Conservation (phyloP, 2,797 vertebrate species). For the Phalloptychus januarius region DNA sequence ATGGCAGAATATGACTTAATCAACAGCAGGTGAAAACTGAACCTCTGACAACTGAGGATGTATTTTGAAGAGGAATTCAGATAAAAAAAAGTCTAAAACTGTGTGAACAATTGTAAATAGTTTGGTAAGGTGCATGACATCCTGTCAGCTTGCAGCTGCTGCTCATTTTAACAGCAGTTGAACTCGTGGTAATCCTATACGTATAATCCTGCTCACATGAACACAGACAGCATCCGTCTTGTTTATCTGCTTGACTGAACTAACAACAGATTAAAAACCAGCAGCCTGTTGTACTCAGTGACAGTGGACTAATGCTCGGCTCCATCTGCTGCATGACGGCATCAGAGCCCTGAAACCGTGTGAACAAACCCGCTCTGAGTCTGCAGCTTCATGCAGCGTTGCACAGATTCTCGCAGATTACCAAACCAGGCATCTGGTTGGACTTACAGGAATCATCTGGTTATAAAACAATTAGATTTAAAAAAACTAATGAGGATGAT, state of each 20-base stretch:
- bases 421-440: constrained; percentile 53
- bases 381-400: constrained; percentile 25
- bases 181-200: constrained; percentile 39
- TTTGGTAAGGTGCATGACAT: neutral
- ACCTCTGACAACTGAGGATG: neutral
- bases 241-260: constrained; percentile 42
- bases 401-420: constrained; percentile 56
- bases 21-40: neutral
- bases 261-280: constrained; percentile 40
- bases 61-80: too few species aligned
- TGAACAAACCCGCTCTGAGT: constrained; percentile 11
- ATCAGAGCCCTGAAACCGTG: constrained; percentile 24
- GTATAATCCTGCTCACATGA: constrained; percentile 33
- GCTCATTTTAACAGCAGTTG: constrained; percentile 26
- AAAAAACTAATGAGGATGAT: constrained; percentile 36
- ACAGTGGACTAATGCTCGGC: constrained; percentile 2
- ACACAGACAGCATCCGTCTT: constrained; percentile 31
- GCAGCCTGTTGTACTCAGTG: constrained; percentile 20
- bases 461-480: constrained; percentile 52
- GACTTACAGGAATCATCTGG: constrained; percentile 55
- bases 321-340: constrained; percentile 58
- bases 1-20: neutral
- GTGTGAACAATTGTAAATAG: constrained; percentile 1
- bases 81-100: neutral
- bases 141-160: constrained; percentile 36